Evolutionary conservation across 2,797 vertebrate species (phyloP).

Genomic region (Trematomus bernacchii): DNA sequence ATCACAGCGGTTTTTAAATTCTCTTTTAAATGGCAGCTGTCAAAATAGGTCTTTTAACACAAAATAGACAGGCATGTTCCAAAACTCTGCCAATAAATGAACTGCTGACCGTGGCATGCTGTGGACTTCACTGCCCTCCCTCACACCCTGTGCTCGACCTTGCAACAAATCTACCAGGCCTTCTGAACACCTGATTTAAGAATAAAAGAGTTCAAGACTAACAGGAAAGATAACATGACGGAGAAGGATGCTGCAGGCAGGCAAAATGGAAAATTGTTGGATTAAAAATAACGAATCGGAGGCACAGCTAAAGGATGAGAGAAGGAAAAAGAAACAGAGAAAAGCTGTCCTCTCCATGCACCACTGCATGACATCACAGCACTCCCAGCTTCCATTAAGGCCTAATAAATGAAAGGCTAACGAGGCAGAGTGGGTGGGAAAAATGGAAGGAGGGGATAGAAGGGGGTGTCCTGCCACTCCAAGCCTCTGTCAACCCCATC

Average conservation of each 20-base stretch:
- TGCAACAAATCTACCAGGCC: constrained; percentile 54
- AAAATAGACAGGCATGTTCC: constrained; percentile 60
- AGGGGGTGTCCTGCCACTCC: constrained; percentile 69
- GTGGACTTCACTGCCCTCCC: constrained; percentile 45
- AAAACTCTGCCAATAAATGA: constrained; percentile 60
- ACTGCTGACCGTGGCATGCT: constrained; percentile 58
- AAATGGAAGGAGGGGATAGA: constrained; percentile 55
- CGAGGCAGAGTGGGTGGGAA: constrained; percentile 82
- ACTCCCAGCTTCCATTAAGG: constrained; percentile 86
- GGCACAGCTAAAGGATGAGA: constrained; percentile 44
- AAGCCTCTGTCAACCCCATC: constrained; percentile 80
- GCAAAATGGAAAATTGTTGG: constrained; percentile 48
- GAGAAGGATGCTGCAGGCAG: constrained; percentile 33
- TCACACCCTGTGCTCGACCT: constrained; percentile 58
- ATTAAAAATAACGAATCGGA: constrained; percentile 39
- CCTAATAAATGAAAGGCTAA: constrained; percentile 89
- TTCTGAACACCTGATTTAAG: constrained; percentile 35
- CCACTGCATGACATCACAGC: constrained; percentile 84
- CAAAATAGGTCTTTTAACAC: constrained; percentile 78
- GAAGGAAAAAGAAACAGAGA: constrained; percentile 42
- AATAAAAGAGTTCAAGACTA: constrained; percentile 26
- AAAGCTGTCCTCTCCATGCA: constrained; percentile 77
- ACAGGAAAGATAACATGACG: constrained; percentile 13
- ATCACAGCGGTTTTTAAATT: constrained; percentile 74
- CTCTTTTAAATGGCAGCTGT: constrained; percentile 84